Evolutionary conservation across 2,888 invertebrate genomes (phyloP).

Genomic region (Diachrysia chrysitis): DNA sequence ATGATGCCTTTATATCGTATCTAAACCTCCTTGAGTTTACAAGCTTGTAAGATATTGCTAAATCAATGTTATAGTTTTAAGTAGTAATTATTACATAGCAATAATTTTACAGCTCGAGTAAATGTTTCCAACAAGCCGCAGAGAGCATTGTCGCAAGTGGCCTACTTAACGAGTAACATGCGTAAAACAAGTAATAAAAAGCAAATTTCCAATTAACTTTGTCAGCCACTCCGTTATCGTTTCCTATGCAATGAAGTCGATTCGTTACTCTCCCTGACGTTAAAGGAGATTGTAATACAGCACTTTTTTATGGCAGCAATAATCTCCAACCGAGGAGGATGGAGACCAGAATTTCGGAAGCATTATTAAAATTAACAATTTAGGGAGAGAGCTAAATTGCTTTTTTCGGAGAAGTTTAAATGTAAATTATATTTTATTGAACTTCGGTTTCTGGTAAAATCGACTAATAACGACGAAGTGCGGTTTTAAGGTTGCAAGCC

Average conservation of each 20-base stretch:
- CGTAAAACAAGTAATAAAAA: constrained; percentile 21
- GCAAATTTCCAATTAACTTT: constrained; percentile 26
- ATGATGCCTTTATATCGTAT: not conserved
- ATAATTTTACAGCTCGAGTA: not conserved
- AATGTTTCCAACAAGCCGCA: not conserved
- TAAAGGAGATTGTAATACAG: constrained; percentile 50
- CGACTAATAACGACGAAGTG: constrained; percentile 38
- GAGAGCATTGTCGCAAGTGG: not conserved
- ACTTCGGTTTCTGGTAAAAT: constrained; percentile 52
- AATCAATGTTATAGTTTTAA: not conserved
- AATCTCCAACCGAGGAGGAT: constrained; percentile 49
- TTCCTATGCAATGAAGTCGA: constrained; percentile 25
- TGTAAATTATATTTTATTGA: constrained; percentile 59
- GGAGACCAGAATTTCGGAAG: constrained; percentile 43
- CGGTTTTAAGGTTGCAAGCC: constrained; percentile 28
- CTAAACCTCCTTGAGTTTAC: not conserved
- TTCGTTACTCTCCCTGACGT: constrained; percentile 45
- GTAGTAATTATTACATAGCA: not conserved
- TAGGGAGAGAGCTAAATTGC: constrained; percentile 51
- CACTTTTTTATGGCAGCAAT: constrained; percentile 56
- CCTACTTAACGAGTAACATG: constrained; percentile 17
- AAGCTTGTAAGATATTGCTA: not conserved
- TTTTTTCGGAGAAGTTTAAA: constrained; percentile 58
- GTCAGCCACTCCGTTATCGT: constrained; percentile 27
- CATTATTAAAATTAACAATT: constrained; percentile 64